Conservation (phyloP, 1,140 invertebrate species). For the Caligus rogercresseyi region DNA sequence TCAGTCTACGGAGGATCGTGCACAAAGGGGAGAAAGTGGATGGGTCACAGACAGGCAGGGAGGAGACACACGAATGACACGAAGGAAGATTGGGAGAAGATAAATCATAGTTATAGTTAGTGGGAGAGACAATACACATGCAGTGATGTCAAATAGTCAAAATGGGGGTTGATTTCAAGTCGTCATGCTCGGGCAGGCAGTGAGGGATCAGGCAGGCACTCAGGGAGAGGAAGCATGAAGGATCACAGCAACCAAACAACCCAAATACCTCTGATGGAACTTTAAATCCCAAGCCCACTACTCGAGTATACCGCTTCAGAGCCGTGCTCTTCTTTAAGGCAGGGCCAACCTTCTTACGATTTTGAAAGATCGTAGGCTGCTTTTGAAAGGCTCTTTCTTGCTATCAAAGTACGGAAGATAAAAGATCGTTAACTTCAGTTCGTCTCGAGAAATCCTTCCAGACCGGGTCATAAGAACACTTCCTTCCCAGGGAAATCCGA, state of each 20-base stretch:
- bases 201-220: no score
- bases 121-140: no score
- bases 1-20: conserved; percentile 42
- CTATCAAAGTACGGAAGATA: background rate
- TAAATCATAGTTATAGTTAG: no score
- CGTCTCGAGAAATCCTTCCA: no score
- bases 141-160: no score
- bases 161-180: no score
- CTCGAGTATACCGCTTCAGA: conserved; percentile 57
- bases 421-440: no score
- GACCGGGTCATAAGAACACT: no score
- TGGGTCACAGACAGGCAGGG: background rate
- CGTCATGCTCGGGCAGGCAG: no score
- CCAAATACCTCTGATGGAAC: conserved; percentile 80
- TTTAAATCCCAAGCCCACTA: conserved; percentile 95
- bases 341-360: conserved; percentile 58
- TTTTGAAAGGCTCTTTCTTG: conserved; percentile 78
- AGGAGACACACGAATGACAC: no score
- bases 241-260: background rate
- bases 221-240: background rate
- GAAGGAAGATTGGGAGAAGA: no score
- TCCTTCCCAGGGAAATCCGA: background rate
- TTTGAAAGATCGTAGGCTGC: conserved; percentile 90
- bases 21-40: conserved; percentile 15
- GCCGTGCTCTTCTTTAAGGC: conserved; percentile 56